These are phyloP conservation scores for Ctenodactylus gundi DNA, from an alignment of 2,113 vertebrate genomes.

Conservation along the genomic window DNA sequence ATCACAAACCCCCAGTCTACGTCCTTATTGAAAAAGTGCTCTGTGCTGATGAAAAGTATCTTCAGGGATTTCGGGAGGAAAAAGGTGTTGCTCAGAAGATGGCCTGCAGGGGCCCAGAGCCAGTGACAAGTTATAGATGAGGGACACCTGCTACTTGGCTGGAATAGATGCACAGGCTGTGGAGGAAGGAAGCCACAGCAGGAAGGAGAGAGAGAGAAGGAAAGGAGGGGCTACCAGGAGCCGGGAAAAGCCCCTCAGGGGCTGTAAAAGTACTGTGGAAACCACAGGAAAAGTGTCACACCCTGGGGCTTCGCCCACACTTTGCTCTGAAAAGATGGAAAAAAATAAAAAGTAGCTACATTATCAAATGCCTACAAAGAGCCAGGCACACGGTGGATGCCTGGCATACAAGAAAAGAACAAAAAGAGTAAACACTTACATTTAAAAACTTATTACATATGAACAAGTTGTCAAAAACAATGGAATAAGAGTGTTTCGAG, in stretches of 20 bases:
- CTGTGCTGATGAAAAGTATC: background rate
- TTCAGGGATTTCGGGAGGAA: background rate
- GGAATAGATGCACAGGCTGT: conserved; percentile 5
- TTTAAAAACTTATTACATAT: too few relatives aligned
- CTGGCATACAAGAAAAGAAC: too few relatives aligned
- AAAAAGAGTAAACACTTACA: too few relatives aligned
- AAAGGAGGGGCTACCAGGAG: background rate
- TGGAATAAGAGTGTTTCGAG: too few relatives aligned
- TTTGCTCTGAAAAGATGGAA: background rate
- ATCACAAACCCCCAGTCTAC: background rate
- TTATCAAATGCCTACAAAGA: fast-evolving
- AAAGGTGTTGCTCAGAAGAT: background rate
- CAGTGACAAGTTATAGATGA: conserved; percentile 46
- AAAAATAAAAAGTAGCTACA: background rate
- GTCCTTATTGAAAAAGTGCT: background rate
- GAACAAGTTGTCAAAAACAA: too few relatives aligned
- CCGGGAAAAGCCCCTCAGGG: background rate
- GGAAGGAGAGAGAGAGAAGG: background rate
- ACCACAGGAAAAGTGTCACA: background rate
- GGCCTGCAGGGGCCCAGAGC: conserved; percentile 43
- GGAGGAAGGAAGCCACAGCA: background rate
- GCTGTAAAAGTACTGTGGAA: fast-evolving
- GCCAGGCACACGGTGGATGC: background rate
- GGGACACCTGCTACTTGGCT: background rate
- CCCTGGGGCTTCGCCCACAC: background rate